Conservation (phyloP, 2,113 vertebrate genomes). For the Phainopepla nitens region DNA sequence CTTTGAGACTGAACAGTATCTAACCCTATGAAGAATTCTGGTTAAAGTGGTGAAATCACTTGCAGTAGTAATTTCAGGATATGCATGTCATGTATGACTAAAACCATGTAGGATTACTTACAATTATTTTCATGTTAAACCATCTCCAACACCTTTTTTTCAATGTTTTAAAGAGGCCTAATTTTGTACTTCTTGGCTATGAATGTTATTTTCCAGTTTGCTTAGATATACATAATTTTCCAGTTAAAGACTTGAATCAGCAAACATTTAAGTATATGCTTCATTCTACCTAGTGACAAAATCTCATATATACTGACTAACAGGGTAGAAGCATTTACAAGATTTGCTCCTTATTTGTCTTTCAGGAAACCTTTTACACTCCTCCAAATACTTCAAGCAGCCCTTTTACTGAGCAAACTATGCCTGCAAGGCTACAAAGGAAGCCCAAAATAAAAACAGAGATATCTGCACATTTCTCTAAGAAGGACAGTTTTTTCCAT, state of each 20-base stretch:
- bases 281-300: not conserved
- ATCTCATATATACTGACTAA: not conserved
- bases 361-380: not conserved
- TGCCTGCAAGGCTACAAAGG: slow-evolving; percentile 73
- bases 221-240: not conserved
- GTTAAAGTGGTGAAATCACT: not conserved
- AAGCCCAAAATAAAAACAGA: slow-evolving; percentile 73
- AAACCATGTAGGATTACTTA: not conserved
- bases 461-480: slow-evolving; percentile 69
- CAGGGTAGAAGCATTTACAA: not conserved
- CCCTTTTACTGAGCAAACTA: slow-evolving; percentile 76
- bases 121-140: not conserved
- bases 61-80: not conserved
- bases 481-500: slow-evolving; percentile 64
- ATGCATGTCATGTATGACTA: not conserved
- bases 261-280: not conserved
- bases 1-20: not conserved
- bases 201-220: not conserved
- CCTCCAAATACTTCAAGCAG: slow-evolving; percentile 58
- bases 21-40: not conserved
- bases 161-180: not conserved
- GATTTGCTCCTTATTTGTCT: not conserved
- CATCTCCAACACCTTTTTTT: not conserved
- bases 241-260: not conserved
- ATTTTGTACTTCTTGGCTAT: not conserved